phyloP scores from a whole-genome alignment of 2,888 invertebrate genomes.

The Ormyrus thymus region DNA sequence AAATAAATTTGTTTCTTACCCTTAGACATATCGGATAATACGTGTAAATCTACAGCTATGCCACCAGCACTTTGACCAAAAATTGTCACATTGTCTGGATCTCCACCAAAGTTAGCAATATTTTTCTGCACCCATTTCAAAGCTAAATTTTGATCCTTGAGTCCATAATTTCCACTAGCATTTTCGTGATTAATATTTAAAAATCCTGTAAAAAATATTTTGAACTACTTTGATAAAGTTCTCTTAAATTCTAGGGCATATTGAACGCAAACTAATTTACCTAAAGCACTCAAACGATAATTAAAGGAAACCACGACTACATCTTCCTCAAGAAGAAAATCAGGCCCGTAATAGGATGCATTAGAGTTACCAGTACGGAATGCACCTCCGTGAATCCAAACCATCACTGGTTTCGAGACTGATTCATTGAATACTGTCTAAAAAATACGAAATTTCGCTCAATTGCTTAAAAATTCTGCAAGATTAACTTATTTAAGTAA shows the following conservation, averaged over 20 bases:
- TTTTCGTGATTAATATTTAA: slow-evolving; percentile 59
- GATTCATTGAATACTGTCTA: slow-evolving; percentile 1
- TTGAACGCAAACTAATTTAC: slow-evolving; percentile 49
- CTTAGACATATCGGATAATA: slow-evolving; percentile 58
- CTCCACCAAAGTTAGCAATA: slow-evolving; percentile 76
- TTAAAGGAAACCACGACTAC: slow-evolving; percentile 62
- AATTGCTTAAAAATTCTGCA: too few relatives aligned
- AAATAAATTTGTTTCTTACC: slow-evolving; percentile 50
- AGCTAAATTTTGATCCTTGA: slow-evolving; percentile 77
- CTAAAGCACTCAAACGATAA: slow-evolving; percentile 63
- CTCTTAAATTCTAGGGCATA: background rate
- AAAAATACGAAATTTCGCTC: background rate
- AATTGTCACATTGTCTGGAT: slow-evolving; percentile 76
- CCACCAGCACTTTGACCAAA: slow-evolving; percentile 78
- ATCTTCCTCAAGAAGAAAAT: slow-evolving; percentile 62
- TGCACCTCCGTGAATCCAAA: too few relatives aligned
- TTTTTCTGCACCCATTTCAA: slow-evolving; percentile 77
- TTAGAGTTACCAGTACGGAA: too few relatives aligned
- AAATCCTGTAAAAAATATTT: slow-evolving; percentile 55
- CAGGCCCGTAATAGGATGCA: slow-evolving; percentile 57
- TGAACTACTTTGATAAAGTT: too few relatives aligned
- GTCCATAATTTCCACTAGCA: slow-evolving; percentile 61
- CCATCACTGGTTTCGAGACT: slow-evolving; percentile 8
- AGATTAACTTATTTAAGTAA: too few relatives aligned
- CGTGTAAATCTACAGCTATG: slow-evolving; percentile 61